These are phyloP conservation scores for Penaeus monodon DNA, from an alignment of 2,888 invertebrate genomes.

Conservation along the genomic window DNA sequence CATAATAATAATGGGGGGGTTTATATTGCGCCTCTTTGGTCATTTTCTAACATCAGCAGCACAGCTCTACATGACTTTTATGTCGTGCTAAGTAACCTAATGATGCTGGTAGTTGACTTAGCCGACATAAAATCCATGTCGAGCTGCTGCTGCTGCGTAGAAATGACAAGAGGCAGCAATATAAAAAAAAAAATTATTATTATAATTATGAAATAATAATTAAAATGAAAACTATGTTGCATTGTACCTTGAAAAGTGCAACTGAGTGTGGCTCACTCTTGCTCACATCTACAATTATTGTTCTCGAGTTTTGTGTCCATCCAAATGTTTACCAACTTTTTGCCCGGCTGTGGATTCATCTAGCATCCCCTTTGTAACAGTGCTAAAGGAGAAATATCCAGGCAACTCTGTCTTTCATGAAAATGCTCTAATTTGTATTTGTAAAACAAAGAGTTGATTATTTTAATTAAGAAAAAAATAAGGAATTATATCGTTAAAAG, in stretches of 20 bases:
- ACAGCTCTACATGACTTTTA: no score
- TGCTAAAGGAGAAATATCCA: constrained; percentile 10
- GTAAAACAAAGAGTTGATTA: constrained; percentile 8
- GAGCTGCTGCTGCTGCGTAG: no score
- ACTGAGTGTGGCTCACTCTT: constrained; percentile 36
- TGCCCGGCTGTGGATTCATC: not conserved
- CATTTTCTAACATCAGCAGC: no score
- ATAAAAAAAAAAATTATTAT: not conserved
- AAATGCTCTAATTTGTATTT: constrained; percentile 16
- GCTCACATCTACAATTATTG: constrained; percentile 34
- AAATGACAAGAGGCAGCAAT: no score
- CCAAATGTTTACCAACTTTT: constrained; percentile 17
- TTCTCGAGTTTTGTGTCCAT: constrained; percentile 34
- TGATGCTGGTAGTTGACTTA: no score
- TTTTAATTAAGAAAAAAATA: constrained; percentile 8
- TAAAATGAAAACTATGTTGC: not conserved
- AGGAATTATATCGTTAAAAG: not conserved
- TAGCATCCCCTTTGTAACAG: constrained; percentile 14
- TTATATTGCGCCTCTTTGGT: no score
- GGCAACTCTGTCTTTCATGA: not conserved
- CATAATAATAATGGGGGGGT: no score
- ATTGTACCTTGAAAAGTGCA: constrained; percentile 3
- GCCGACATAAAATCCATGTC: no score
- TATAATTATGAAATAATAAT: not conserved
- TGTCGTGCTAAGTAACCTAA: no score